These are phyloP conservation scores for Uropsilus gracilis DNA, from an alignment of 2,113 vertebrate species.

Conservation along the genomic window DNA sequence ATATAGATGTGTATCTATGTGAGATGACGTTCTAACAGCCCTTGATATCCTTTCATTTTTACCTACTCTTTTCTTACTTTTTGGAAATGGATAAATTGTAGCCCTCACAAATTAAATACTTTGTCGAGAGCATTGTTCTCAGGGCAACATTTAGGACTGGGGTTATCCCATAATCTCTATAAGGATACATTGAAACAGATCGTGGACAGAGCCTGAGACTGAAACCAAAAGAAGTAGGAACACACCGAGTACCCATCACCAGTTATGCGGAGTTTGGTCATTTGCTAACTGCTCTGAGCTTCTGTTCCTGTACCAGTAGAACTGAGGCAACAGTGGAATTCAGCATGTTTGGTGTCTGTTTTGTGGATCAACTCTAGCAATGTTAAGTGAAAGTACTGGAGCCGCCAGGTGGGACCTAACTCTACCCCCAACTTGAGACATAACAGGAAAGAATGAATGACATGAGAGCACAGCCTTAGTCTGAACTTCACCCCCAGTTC, in stretches of 20 bases:
- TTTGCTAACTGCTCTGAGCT: neutral
- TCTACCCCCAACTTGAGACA: too few relatives aligned
- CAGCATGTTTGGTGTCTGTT: neutral
- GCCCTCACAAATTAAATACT: neutral
- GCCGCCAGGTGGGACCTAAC: too few relatives aligned
- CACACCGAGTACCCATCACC: fast-evolving
- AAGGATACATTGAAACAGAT: neutral
- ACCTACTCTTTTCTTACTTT: neutral
- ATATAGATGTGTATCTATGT: too few relatives aligned
- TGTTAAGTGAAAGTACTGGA: neutral
- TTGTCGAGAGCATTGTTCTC: neutral
- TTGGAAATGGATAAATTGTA: neutral
- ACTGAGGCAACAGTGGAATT: neutral
- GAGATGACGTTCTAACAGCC: neutral
- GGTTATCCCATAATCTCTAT: neutral
- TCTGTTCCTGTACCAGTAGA: neutral
- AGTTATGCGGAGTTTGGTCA: neutral
- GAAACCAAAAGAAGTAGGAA: neutral
- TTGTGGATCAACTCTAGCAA: too few relatives aligned
- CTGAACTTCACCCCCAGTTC: too few relatives aligned
- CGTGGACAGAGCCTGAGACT: neutral
- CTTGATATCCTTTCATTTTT: neutral
- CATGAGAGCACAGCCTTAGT: too few relatives aligned
- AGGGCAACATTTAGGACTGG: neutral
- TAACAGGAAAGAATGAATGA: too few relatives aligned